These are phyloP conservation scores for Phyllopteryx taeniolatus DNA, from an alignment of 2,113 vertebrate genomes.

Conservation along the genomic window DNA sequence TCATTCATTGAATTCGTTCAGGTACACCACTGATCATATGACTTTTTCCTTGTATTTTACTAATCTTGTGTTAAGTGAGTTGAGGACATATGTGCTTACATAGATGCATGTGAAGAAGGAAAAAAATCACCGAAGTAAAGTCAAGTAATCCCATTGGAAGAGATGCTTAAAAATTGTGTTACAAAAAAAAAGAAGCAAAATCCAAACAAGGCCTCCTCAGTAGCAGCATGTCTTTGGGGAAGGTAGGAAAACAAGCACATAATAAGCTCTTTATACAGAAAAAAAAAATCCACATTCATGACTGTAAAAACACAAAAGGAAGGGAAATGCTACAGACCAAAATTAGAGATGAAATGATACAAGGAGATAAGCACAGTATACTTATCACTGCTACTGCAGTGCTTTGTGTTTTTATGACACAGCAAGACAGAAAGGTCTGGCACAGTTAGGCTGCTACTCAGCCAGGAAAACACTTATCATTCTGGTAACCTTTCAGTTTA, in stretches of 20 bases:
- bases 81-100: not conserved
- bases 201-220: conserved; percentile 1
- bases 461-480: conserved; percentile 34
- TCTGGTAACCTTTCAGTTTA: conserved; percentile 17
- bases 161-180: too few relatives aligned
- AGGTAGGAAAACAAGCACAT: not conserved
- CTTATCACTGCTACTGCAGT: conserved; percentile 6
- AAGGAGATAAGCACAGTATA: conserved; percentile 4
- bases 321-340: conserved; percentile 6
- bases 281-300: conserved; percentile 23
- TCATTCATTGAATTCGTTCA: too few relatives aligned
- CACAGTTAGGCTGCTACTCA: conserved; percentile 16
- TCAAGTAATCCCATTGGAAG: too few relatives aligned
- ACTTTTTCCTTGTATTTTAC: too few relatives aligned
- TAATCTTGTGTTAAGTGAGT: not conserved
- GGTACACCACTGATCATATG: too few relatives aligned
- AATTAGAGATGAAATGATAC: conserved; percentile 32
- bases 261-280: not conserved
- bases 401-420: conserved; percentile 18
- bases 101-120: not conserved
- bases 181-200: conserved; percentile 22
- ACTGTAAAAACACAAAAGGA: conserved; percentile 10
- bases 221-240: not conserved
- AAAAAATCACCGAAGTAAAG: not conserved
- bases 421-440: conserved; percentile 34